Evolutionary conservation across 2,888 invertebrate species (phyloP).

Genomic region (Perizoma flavofasciatum): DNA sequence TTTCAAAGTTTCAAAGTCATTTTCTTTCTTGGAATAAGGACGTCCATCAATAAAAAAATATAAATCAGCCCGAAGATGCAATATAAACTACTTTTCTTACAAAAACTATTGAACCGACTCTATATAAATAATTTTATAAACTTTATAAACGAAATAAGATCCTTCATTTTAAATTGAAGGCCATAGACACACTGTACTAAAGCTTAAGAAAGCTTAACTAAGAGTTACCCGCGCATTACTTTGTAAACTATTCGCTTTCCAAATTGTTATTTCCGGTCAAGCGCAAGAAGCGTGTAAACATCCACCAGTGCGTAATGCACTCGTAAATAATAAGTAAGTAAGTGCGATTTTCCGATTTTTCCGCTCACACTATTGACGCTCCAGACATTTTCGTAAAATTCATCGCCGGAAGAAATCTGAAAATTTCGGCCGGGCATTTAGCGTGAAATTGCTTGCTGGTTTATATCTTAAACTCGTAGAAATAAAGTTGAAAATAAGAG

Average conservation of each 20-base stretch:
- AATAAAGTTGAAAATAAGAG: conserved; percentile 27
- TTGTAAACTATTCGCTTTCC: not conserved
- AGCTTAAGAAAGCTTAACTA: no score
- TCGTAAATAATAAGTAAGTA: conserved; percentile 52
- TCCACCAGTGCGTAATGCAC: conserved; percentile 44
- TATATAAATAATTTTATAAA: no score
- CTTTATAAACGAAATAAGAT: no score
- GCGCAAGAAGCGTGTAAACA: conserved; percentile 39
- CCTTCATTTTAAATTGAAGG: no score
- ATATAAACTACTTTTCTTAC: no score
- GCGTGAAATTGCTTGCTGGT: conserved; percentile 82
- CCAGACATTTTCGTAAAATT: conserved; percentile 75
- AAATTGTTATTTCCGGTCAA: conserved; percentile 33
- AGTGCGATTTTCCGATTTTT: conserved; percentile 53
- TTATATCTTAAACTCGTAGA: conserved; percentile 44
- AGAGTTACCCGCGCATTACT: not conserved
- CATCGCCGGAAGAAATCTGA: conserved; percentile 45
- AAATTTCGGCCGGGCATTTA: conserved; percentile 64
- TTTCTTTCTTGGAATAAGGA: no score
- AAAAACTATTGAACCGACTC: no score
- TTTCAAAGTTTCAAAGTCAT: no score
- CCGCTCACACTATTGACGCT: conserved; percentile 46
- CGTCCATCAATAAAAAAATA: no score
- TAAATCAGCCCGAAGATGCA: no score
- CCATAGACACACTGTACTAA: no score